Base-by-base conservation (phyloP, 1,140 invertebrate species). In the Diorhabda sublineata region DNA sequence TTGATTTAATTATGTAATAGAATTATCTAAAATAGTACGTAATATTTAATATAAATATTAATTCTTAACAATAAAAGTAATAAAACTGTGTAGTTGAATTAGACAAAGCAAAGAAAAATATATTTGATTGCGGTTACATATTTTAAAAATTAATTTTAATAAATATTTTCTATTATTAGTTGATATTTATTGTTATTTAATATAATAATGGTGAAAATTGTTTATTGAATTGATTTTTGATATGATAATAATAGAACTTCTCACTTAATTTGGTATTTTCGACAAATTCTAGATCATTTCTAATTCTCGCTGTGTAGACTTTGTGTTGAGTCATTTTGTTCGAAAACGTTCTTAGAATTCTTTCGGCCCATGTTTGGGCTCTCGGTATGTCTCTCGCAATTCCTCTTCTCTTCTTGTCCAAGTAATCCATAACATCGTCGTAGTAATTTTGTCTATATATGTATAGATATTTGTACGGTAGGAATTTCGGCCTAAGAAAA, bases 371-470 rank as follows among this genome's bases (percentile, higher is more conserved):
- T 58, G 91, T 92, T 80, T 93, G 89, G 3, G 92, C 86, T 60
- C 87, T 84, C 2, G 92, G 92, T 45, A 85, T 85, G 66, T 93
- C 91, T 11, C 88, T 84, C 2, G 81, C 80, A 3, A 90, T 78
- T 2, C 92, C 92, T 71, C 84, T 85, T 76, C 89, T 87, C 64
- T 90, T 86, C 76, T 89, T 87, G 77, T 94, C 89, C 80, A 94
- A 82, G 81, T 89, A 94, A 73, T 90, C 89, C 76, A 94, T 92
- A 52, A 92, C 87, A 75, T 93, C 91, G 77, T 93, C 87, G 80
- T 94, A 94, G 80, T 94, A 94, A 81, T 91, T 92, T 80, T 88
- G 85, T 81, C 89, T 87, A 82, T 93, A 94, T 77, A 92, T 89
- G 81, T 92, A 92, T 77, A 92, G 84, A 77, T 93, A 93, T 73